These are phyloP conservation scores for Pygoscelis adeliae DNA, from an alignment of 2,113 vertebrate species.

Conservation along the genomic window DNA sequence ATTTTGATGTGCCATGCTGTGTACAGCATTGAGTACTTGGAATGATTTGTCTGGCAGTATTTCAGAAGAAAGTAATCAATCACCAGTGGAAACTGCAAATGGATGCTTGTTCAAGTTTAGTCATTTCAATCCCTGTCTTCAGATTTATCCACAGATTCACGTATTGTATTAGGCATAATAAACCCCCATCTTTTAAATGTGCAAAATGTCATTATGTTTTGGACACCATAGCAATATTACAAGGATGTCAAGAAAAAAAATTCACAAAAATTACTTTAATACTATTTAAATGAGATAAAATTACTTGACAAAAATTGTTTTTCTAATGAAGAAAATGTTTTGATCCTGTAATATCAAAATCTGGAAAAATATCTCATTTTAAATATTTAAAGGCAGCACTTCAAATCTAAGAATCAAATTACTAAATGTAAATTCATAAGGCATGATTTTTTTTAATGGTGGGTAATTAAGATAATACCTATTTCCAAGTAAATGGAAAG, in stretches of 20 bases:
- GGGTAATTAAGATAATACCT: not conserved
- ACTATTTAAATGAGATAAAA: not conserved
- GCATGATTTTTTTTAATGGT: not conserved
- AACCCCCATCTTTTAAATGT: not conserved
- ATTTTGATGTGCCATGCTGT: not conserved
- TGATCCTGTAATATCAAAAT: not conserved
- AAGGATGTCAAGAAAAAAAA: not conserved
- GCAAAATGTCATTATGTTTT: not conserved
- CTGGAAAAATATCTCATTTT: not conserved
- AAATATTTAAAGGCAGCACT: not conserved
- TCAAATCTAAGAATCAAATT: not conserved
- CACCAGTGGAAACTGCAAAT: not conserved
- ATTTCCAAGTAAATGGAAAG: not conserved
- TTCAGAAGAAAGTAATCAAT: not conserved
- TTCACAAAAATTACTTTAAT: not conserved
- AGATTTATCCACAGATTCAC: not conserved
- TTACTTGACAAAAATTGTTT: not conserved
- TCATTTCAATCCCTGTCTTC: not conserved
- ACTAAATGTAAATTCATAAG: not conserved
- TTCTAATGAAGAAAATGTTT: not conserved
- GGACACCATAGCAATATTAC: not conserved
- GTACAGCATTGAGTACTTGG: not conserved
- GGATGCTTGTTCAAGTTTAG: not conserved
- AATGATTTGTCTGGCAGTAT: not conserved
- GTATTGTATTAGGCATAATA: not conserved